Conservation (phyloP, 2,113 vertebrate species). For the Prochilodus magdalenae region DNA sequence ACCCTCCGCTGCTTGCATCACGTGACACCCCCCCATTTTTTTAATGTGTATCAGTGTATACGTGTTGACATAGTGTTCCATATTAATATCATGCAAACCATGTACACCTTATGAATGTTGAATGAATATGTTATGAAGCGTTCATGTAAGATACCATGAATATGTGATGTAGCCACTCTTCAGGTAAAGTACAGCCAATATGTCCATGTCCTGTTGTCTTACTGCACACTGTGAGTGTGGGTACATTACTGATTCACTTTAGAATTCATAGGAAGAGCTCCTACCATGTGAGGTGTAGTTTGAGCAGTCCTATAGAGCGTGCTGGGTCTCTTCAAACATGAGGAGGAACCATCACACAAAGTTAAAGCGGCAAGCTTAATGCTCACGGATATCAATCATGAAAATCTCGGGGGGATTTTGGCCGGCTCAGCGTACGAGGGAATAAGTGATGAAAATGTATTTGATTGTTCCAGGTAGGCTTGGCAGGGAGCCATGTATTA, state of each 20-base stretch:
- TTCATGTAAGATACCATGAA: too few species aligned
- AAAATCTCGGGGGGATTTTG: conserved; percentile 15
- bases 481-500: conserved; percentile 27
- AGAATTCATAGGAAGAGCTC: background rate
- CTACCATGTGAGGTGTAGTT: background rate
- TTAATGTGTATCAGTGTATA: too few species aligned
- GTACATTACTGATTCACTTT: background rate
- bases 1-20: too few species aligned
- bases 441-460: conserved; percentile 31
- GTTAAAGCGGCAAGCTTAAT: background rate
- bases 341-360: conserved; percentile 1
- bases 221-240: background rate
- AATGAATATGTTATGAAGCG: too few species aligned
- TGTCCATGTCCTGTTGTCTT: background rate
- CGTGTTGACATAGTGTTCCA: too few species aligned
- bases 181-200: too few species aligned
- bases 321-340: background rate
- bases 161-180: too few species aligned
- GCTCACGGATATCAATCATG: background rate
- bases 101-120: too few species aligned
- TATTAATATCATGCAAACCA: too few species aligned
- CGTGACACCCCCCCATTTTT: too few species aligned
- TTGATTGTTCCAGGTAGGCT: conserved; percentile 36
- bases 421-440: background rate
- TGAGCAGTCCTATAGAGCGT: conserved; percentile 12